Percentiles rank a stretch among this genome's conserved stretches.
Evolutionary conservation across 2,888 invertebrate species (phyloP).

Genomic region (Parnassius mnemosyne): DNA sequence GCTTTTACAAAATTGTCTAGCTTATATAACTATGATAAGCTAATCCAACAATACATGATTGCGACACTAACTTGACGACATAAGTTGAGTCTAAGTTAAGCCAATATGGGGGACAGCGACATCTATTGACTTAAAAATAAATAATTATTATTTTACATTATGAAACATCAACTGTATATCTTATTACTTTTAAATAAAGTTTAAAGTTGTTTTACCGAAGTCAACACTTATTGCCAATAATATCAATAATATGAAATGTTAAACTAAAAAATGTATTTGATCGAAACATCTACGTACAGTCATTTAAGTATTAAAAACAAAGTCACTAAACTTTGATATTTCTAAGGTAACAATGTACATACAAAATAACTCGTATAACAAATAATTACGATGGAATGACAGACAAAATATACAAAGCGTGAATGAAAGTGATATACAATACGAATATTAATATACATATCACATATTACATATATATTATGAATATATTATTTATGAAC

Average conservation of each 20-base stretch:
- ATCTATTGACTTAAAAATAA: too few relatives aligned
- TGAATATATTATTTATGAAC: too few relatives aligned
- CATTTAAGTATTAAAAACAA: not conserved
- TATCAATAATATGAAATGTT: not conserved
- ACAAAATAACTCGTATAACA: not conserved
- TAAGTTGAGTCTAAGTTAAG: too few relatives aligned
- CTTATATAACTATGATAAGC: too few relatives aligned
- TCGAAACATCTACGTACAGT: not conserved
- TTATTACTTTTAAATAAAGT: conserved; percentile 1
- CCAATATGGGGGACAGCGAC: too few relatives aligned
- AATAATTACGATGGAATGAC: not conserved
- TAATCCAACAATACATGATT: too few relatives aligned
- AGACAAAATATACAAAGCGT: not conserved
- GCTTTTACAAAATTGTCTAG: too few relatives aligned
- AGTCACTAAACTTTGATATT: not conserved
- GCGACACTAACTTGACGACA: too few relatives aligned
- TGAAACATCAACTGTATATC: not conserved
- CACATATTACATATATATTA: too few relatives aligned
- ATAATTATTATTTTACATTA: too few relatives aligned
- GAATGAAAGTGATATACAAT: too few relatives aligned
- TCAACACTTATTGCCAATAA: not conserved
- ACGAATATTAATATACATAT: too few relatives aligned
- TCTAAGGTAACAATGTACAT: conserved; percentile 1
- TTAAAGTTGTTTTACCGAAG: conserved; percentile 3
- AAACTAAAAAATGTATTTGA: conserved; percentile 1